Percentiles rank a stretch among this genome's conserved stretches.
phyloP scores from a whole-genome alignment of 2,797 vertebrate genomes.

The Sebastes taczanowskii region DNA sequence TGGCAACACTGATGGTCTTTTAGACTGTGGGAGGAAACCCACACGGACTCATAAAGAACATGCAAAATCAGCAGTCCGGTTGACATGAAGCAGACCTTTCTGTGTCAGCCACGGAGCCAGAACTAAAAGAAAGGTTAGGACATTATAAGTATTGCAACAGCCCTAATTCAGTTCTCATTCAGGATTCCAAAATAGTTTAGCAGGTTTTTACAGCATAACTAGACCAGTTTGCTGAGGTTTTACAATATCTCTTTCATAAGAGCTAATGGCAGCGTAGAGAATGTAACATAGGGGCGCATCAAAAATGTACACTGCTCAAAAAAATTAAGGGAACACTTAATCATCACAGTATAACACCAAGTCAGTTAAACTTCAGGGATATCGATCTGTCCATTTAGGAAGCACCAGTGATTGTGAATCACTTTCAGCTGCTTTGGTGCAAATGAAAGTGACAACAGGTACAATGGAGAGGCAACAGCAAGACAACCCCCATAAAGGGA shows the following conservation, averaged over 20 bases:
- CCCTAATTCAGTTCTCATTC: neutral
- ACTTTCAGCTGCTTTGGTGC: too few species aligned
- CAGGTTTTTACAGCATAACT: neutral
- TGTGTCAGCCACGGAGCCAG: neutral
- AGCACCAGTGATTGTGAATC: too few species aligned
- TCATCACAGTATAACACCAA: too few species aligned
- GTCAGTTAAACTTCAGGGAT: too few species aligned
- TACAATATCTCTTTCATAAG: neutral
- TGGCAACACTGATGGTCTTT: neutral
- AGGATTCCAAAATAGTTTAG: neutral
- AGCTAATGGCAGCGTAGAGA: neutral
- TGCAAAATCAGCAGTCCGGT: neutral
- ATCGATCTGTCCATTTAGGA: too few species aligned
- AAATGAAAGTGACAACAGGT: too few species aligned
- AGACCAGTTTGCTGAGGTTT: neutral
- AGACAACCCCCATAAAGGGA: too few species aligned
- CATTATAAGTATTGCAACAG: neutral
- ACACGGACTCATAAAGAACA: neutral
- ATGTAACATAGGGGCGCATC: neutral
- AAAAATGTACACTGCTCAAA: neutral
- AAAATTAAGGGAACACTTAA: too few species aligned
- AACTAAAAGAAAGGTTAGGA: neutral
- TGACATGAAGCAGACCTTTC: neutral
- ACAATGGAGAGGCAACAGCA: too few species aligned
- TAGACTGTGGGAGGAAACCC: neutral